Percentiles rank a stretch among this genome's conserved stretches.
Evolutionary conservation across 2,888 invertebrate species (phyloP).

Genomic region (Nezara viridula): DNA sequence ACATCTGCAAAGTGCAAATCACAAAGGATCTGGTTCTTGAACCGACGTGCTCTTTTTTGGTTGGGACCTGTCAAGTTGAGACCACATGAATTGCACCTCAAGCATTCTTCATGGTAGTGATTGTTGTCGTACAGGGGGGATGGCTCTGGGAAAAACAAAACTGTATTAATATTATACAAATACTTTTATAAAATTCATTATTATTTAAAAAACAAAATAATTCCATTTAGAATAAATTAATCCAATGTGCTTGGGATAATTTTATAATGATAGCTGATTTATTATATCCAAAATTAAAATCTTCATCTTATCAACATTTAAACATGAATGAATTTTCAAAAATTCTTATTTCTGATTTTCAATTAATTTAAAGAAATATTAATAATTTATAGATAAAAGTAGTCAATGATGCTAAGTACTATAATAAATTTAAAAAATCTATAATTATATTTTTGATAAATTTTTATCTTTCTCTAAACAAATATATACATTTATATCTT

Average conservation of each 20-base stretch:
- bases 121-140: slow-evolving; percentile 94
- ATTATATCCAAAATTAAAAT: not conserved
- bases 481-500: slow-evolving; percentile 1
- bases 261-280: not conserved
- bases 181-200: not conserved
- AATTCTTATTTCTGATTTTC: not conserved
- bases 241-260: not conserved
- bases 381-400: not conserved
- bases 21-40: slow-evolving; percentile 94
- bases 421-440: not conserved
- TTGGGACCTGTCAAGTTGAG: slow-evolving; percentile 93
- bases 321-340: not conserved
- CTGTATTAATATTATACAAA: slow-evolving; percentile 17
- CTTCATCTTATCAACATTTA: not conserved
- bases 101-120: slow-evolving; percentile 97
- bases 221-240: not conserved
- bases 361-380: not conserved
- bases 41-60: slow-evolving; percentile 75
- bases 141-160: slow-evolving; percentile 78
- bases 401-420: not conserved
- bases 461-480: not conserved
- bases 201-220: slow-evolving; percentile 6
- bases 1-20: slow-evolving; percentile 97
- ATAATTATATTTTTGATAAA: not conserved
- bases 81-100: slow-evolving; percentile 95